Evolutionary conservation across 2,888 invertebrate genomes (phyloP).

Genomic region (Fissipunctia ypsillon): DNA sequence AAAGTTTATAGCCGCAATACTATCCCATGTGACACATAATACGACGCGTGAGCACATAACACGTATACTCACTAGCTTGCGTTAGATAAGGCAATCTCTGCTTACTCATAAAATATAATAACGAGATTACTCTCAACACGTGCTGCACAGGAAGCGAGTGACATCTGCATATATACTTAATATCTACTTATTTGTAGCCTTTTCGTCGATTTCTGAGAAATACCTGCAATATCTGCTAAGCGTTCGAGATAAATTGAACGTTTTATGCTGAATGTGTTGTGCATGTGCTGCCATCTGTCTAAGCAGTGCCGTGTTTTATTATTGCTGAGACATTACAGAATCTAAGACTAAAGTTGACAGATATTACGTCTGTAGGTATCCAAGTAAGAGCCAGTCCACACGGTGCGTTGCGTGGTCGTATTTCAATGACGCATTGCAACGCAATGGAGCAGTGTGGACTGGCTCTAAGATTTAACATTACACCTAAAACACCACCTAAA

Average conservation of each 20-base stretch:
- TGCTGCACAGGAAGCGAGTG: background rate
- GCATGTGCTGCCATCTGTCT: no score
- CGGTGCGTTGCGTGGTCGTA: no score
- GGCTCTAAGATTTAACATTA: no score
- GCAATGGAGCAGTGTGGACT: no score
- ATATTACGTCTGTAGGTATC: no score
- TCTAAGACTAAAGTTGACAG: no score
- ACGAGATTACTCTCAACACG: background rate
- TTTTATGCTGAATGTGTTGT: background rate
- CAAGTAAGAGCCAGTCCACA: no score
- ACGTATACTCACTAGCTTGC: background rate
- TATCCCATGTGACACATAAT: conserved; percentile 4
- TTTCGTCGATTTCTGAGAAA: background rate
- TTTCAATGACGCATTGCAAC: no score
- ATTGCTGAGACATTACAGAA: no score
- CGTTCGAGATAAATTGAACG: background rate
- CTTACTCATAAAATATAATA: background rate
- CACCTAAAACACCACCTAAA: no score
- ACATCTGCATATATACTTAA: conserved; percentile 40
- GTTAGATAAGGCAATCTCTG: conserved; percentile 7
- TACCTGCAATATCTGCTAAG: background rate
- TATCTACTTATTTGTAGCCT: background rate
- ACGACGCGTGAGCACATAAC: background rate
- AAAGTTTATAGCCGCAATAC: conserved; percentile 10
- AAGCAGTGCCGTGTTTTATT: no score